These are phyloP conservation scores for Cyprinodon tularosa DNA, from an alignment of 2,113 vertebrate species.

Conservation along the genomic window DNA sequence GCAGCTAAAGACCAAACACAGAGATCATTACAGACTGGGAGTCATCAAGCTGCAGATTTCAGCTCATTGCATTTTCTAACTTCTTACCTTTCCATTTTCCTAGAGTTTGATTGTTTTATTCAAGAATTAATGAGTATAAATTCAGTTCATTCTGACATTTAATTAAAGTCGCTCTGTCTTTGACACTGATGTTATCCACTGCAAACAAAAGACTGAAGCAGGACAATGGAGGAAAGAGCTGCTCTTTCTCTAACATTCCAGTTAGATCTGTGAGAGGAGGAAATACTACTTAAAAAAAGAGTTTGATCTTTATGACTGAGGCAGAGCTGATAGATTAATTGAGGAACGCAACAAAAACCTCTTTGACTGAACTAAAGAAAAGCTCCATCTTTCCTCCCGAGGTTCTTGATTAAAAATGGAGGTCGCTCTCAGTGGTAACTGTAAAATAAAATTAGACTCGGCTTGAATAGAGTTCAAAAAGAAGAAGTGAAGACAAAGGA, in stretches of 20 bases:
- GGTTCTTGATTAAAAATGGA: conserved; percentile 54
- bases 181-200: conserved; percentile 25
- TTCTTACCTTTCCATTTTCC: background rate
- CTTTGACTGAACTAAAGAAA: conserved; percentile 9
- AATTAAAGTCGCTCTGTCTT: background rate
- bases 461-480: conserved; percentile 26
- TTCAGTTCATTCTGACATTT: conserved; percentile 26
- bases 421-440: conserved; percentile 33
- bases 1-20: background rate
- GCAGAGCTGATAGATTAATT: conserved; percentile 38
- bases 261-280: conserved; percentile 29
- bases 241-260: conserved; percentile 27
- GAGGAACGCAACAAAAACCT: conserved; percentile 16
- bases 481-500: background rate
- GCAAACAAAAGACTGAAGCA: conserved; percentile 10
- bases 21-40: background rate
- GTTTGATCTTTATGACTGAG: conserved; percentile 26
- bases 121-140: background rate
- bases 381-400: conserved; percentile 28
- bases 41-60: background rate
- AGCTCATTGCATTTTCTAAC: background rate
- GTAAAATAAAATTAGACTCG: conserved; percentile 3
- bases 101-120: conserved; percentile 1
- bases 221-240: conserved; percentile 30
- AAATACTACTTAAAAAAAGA: conserved; percentile 25